A percentile compares a stretch with the other conserved stretches of the same genome.
Evolutionary conservation across 2,888 invertebrate species (phyloP).

Genomic region (Drosophila suboccidentalis): DNA sequence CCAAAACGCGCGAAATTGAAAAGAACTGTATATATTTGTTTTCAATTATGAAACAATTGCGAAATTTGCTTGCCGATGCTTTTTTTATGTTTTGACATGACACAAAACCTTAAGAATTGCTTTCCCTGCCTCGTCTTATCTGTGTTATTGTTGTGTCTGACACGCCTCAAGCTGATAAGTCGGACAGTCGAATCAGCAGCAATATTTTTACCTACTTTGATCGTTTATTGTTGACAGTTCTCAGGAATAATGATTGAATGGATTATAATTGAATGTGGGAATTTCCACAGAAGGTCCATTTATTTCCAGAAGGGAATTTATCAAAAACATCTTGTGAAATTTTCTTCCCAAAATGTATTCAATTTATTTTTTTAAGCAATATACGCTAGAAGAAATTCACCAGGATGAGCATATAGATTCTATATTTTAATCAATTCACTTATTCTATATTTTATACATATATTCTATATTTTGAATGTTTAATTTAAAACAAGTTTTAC

Average conservation of each 20-base stretch:
- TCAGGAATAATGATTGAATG: background rate
- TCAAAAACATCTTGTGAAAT: too few species aligned
- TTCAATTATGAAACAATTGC: constrained; percentile 59
- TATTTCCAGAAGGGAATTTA: too few species aligned
- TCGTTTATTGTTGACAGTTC: constrained; percentile 10
- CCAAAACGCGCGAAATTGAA: constrained; percentile 43
- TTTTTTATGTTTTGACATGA: background rate
- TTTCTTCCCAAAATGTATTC: too few species aligned
- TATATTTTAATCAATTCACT: too few species aligned
- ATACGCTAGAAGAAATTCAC: too few species aligned
- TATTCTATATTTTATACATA: too few species aligned
- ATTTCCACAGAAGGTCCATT: too few species aligned
- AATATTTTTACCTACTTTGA: constrained; percentile 9
- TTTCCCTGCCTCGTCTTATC: constrained; percentile 28
- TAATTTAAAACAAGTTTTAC: too few species aligned
- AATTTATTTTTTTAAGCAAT: too few species aligned
- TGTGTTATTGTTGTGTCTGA: constrained; percentile 14
- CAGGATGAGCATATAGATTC: too few species aligned
- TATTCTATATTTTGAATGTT: too few species aligned
- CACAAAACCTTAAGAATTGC: background rate
- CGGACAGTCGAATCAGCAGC: background rate
- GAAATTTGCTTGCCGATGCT: constrained; percentile 15
- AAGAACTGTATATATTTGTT: background rate
- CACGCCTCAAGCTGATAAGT: constrained; percentile 28
- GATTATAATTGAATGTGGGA: constrained; percentile 21